Evolutionary conservation across 2,113 vertebrate genomes (phyloP), one percentile per base, ranked within the genome.

Genomic region (cat (Felis catus)): DNA sequence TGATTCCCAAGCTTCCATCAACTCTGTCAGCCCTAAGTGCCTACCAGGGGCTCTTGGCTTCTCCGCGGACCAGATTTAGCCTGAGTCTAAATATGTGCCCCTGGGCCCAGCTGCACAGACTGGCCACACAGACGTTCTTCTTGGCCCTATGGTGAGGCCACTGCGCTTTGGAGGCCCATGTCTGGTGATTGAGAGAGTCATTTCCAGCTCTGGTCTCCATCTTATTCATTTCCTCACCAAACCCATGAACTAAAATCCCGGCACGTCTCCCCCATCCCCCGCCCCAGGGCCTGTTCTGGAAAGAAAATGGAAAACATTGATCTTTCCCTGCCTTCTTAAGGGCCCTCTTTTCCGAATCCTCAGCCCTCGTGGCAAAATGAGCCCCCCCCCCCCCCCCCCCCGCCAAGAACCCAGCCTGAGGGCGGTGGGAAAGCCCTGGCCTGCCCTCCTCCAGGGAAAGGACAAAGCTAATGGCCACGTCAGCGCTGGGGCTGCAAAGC

Each of bases 111-210:
- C 41, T 7, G 4, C 70, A 45, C 6, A 53, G 68, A 66, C 18
- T 23, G 5, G 21, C 21, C 0, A 1, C 8, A 7, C 10, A 4
- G 15, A 8, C 12, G 0, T 19, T 65, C 13, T 61, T 36, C 10
- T 10, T 2, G 82, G 18, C 15, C 18, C 36, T 2, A 0, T 0
- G 29, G 25, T 4, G 39, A 86, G 33, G 25, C 2, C 18, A 0
- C 16, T 39, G 0, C 1, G 12, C 39, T 61, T 31, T 29, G 6
- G 16, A 53, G 33, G 33, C 25, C 86, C 63, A 3, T 25, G 45
- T 2, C 25, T 65, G 92, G 48, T 10, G n/a, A 36, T 18, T 33
- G 13, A 18, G 0, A 31, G 45, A 87, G 21, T 13, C 39, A 45
- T 18, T 51, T 15, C 79, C 63, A 23, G n/a, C 51, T 23, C 65